Base-by-base conservation (phyloP, 2,113 vertebrate species). In the Colius striatus region DNA sequence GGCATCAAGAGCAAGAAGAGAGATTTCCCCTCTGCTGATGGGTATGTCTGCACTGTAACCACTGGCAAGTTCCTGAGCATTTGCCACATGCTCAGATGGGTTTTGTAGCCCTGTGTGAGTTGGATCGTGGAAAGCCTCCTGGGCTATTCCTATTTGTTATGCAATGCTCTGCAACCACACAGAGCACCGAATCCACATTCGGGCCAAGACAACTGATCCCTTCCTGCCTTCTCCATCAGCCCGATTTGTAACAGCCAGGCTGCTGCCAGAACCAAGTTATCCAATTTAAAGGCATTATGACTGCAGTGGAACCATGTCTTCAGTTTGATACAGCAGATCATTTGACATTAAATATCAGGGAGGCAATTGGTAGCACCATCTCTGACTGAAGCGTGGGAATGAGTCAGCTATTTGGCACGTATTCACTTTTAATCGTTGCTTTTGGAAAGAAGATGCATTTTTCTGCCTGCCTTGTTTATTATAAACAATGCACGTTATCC, bases 391-490 rank as follows among this genome's bases (percentile, higher is more conserved):
- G 48, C 26, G 32, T 71, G 66, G 58, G 79, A 63, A 75, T 95
- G 85, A 94, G 68, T 93, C 86, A 95, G 61, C 73, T 72, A 3
- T 57, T 90, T 75, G 83, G 73, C 57, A 79, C 18, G 1, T 65
- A 72, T 16, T 92, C 57, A 17, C 81, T 84, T 93, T 81, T 89
- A 82, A 68, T 96, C 12, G 7, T 80, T 72, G 76, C 70, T 87
- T 79, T 92, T 94, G 85, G 76, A 84, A 79, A 77, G 72, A 91
- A 89, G 84, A 92, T 79, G 58, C 22, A 20, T 84, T 93, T 95
- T 93, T 82, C 80, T 95, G 95, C 75, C 53, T 94, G 67, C 53
- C 78, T 94, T 86, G 81, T 92, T 91, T 93, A 34, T 86, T 93
- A 57, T 51, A 88, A 94, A 94, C 92, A 95, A 54, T 82, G n/a